Conservation (phyloP, 2,113 vertebrate species). For the Chrysemys picta region DNA sequence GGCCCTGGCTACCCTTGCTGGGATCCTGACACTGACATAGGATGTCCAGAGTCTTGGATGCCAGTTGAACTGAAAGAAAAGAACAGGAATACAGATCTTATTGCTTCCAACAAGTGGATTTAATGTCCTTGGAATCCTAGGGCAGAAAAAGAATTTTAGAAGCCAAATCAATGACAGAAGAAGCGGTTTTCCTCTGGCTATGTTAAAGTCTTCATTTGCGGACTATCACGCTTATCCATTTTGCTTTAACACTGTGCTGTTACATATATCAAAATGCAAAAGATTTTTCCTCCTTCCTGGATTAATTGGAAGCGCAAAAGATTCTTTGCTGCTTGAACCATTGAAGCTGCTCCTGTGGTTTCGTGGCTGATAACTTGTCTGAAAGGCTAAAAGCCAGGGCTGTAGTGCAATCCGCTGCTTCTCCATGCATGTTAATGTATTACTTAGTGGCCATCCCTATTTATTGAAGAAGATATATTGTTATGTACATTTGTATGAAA, state of each 20-base stretch:
- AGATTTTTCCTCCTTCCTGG: background rate
- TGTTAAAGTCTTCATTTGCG: background rate
- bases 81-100: background rate
- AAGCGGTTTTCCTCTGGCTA: background rate
- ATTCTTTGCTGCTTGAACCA: constrained; percentile 16
- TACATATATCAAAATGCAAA: accelerated
- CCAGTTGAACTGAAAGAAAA: constrained; percentile 1
- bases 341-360: background rate
- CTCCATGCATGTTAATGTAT: constrained; percentile 29
- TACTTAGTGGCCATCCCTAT: constrained; percentile 52
- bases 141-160: background rate
- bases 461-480: constrained; percentile 48
- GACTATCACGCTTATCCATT: background rate
- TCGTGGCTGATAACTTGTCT: background rate
- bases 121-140: background rate
- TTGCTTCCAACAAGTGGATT: background rate
- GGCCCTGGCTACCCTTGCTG: background rate
- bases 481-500: constrained; percentile 12
- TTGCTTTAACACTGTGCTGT: constrained; percentile 3
- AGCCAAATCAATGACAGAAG: background rate
- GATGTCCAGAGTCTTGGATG: background rate
- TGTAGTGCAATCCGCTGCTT: constrained; percentile 30
- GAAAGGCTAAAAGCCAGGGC: background rate
- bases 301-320: background rate
- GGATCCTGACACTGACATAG: background rate